Conservation (phyloP, 2,113 vertebrate genomes). For the Myodes glareolus region DNA sequence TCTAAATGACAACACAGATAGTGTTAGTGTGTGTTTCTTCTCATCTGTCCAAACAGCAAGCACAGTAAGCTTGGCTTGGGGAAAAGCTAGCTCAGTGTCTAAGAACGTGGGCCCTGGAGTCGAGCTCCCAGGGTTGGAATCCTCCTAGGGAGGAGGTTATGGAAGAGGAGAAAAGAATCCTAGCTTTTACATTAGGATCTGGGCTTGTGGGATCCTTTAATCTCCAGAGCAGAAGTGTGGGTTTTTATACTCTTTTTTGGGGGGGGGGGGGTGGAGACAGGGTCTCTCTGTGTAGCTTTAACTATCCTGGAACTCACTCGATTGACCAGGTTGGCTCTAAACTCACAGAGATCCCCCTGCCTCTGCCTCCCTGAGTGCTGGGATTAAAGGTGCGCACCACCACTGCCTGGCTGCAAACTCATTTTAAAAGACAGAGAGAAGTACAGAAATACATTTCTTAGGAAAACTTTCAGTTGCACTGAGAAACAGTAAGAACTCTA, state of each 20-base stretch:
- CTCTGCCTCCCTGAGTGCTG: too few species aligned
- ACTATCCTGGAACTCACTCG: too few species aligned
- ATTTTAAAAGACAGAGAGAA: not conserved
- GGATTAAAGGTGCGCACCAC: too few species aligned
- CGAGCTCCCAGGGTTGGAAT: not conserved
- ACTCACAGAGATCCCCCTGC: too few species aligned
- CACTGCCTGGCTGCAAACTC: not conserved
- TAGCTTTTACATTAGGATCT: not conserved
- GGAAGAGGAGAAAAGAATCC: not conserved
- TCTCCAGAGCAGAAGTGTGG: not conserved
- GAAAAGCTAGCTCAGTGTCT: not conserved
- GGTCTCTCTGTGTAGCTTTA: too few species aligned
- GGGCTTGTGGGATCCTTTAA: not conserved
- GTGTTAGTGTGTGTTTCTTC: not conserved
- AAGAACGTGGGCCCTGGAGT: not conserved
- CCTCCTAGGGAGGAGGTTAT: not conserved
- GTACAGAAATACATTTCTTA: not conserved
- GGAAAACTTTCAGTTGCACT: not conserved
- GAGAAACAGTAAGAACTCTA: constrained; percentile 5
- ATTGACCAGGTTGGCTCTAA: too few species aligned
- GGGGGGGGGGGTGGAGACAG: too few species aligned
- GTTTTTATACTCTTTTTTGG: not conserved
- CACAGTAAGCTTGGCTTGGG: too few species aligned
- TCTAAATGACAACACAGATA: not conserved
- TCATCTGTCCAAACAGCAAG: too few species aligned